phyloP scores from a whole-genome alignment of 2,888 invertebrate genomes.

The Tetrapedia diversipes region DNA sequence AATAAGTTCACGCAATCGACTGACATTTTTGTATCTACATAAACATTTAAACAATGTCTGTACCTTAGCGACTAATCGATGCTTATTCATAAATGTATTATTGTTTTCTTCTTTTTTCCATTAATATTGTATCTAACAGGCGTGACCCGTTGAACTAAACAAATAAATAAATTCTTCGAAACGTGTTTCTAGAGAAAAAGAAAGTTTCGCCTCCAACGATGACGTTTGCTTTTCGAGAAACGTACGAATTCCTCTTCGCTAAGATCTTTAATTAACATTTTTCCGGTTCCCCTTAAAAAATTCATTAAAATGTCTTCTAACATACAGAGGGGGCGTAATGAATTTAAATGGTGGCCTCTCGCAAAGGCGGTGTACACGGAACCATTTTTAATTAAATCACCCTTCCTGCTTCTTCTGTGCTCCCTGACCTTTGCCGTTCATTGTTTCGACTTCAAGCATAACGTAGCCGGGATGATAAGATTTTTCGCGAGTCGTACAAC shows the following conservation, averaged over 20 bases:
- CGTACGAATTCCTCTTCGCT: neutral
- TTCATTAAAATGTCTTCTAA: neutral
- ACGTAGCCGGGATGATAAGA: neutral
- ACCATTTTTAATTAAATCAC: neutral
- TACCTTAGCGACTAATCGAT: too few species aligned
- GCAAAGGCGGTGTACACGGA: neutral
- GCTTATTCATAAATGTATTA: too few species aligned
- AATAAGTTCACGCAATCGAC: too few species aligned
- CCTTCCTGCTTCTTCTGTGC: neutral
- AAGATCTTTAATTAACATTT: neutral
- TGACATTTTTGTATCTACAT: too few species aligned
- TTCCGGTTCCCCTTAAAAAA: neutral
- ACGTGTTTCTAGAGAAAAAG: too few species aligned
- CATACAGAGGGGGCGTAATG: neutral
- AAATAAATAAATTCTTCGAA: too few species aligned
- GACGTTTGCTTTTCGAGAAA: neutral
- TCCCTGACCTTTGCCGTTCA: neutral
- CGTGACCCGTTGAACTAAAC: too few species aligned
- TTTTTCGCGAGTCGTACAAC: neutral
- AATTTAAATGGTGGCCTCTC: too few species aligned
- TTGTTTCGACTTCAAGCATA: neutral
- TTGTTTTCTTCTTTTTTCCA: too few species aligned
- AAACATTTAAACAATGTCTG: too few species aligned
- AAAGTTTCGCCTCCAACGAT: neutral
- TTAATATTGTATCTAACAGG: too few species aligned